A percentile compares a stretch with the other conserved stretches of the same genome.
Evolutionary conservation across 2,113 vertebrate species (phyloP).

Genomic region (Nanorana parkeri): DNA sequence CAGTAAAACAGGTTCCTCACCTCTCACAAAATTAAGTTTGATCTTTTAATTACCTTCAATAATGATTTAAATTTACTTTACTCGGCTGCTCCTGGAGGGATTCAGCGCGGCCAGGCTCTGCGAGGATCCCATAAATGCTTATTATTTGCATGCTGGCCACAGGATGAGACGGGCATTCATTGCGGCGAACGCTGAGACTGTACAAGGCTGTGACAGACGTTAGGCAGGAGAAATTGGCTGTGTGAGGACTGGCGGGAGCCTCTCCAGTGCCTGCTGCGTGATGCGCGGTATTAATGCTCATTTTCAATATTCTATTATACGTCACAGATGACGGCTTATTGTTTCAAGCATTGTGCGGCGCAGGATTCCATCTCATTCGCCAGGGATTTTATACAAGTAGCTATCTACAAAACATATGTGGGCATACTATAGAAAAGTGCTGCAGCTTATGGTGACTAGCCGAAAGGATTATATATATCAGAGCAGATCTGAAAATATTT

Average conservation of each 20-base stretch:
- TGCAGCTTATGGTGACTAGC: too few species aligned
- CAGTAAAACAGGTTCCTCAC: constrained; percentile 38
- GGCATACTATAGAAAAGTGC: neutral
- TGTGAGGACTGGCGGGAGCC: neutral
- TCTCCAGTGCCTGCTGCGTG: neutral
- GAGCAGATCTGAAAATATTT: too few species aligned
- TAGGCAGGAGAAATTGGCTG: constrained; percentile 10
- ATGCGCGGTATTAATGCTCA: constrained; percentile 16
- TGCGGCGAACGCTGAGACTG: neutral
- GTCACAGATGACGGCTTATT: constrained; percentile 9
- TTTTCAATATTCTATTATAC: neutral
- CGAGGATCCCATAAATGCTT: constrained; percentile 16
- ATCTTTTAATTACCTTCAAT: constrained; percentile 51
- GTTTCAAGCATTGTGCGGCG: neutral
- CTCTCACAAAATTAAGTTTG: constrained; percentile 49
- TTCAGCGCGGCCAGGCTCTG: constrained; percentile 6
- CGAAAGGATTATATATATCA: neutral
- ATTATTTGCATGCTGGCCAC: constrained; percentile 29
- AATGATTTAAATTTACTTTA: constrained; percentile 43
- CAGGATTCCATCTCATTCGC: neutral
- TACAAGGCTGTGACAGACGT: constrained; percentile 4
- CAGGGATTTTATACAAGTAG: neutral
- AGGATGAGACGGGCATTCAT: neutral
- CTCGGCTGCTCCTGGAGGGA: constrained; percentile 24
- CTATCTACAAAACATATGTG: neutral